A percentile compares a stretch with the other conserved stretches of the same genome.
These are phyloP conservation scores for Pogonomyrmex barbatus DNA, from an alignment of 1,140 invertebrate species.

Conservation along the genomic window DNA sequence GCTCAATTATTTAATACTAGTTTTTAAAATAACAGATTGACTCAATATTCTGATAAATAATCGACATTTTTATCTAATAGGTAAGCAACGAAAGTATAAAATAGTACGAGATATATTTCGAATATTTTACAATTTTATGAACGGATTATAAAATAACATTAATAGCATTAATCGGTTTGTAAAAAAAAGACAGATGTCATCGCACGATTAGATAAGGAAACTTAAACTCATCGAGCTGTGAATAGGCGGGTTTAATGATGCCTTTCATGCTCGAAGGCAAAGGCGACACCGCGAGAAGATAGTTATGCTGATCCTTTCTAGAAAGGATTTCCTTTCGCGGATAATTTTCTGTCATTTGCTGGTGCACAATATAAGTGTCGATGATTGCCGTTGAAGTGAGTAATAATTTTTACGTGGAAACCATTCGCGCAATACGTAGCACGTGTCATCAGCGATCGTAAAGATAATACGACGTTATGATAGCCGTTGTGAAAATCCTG, in stretches of 20 bases:
- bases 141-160: not conserved
- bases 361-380: constrained; percentile 18
- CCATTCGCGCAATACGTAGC: constrained; percentile 31
- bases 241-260: constrained; percentile 31
- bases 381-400: constrained; percentile 65
- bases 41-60: not conserved
- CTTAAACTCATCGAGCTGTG: constrained; percentile 15
- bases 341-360: constrained; percentile 70
- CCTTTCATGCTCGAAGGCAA: constrained; percentile 10
- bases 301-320: constrained; percentile 14
- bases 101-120: not conserved
- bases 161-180: constrained; percentile 43
- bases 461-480: constrained; percentile 64
- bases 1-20: not conserved
- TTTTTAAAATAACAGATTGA: not conserved
- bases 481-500: constrained; percentile 30
- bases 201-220: constrained; percentile 45
- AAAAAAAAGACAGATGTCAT: constrained; percentile 12
- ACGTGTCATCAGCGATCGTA: constrained; percentile 64
- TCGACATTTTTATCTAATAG: not conserved
- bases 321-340: constrained; percentile 44
- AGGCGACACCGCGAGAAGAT: constrained; percentile 8
- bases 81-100: not conserved
- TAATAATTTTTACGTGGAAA: constrained; percentile 58
- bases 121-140: not conserved